Base-by-base conservation (phyloP, 2,113 vertebrate genomes). In the Hydropotes inermis region DNA sequence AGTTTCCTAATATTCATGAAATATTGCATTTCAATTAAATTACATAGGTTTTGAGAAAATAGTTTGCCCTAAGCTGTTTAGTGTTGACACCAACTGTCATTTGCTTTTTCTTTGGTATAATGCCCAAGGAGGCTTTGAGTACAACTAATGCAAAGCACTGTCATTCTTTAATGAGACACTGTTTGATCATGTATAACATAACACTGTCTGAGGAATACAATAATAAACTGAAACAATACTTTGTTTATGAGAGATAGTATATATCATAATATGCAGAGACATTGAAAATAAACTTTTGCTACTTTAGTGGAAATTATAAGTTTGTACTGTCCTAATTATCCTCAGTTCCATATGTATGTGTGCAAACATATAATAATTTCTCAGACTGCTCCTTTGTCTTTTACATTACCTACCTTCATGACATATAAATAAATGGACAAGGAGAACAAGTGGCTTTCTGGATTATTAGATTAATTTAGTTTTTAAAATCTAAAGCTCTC, bases 1-100 rank as follows among this genome's bases (percentile, higher is more conserved):
- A 94, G 87, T 96, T 99, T 98, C 98, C 98, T 99, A 99, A 99
- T 99, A 99, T 99, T 99, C 98, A 99, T 99, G 99, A 99, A 99
- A 99, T 99, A 99, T 97, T 98, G 98, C 98, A 99, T 99, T 99
- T 99, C 98, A 99, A 99, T 99, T 99, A 99, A 99, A 99, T 99
- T 99, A 99, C 98, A 97, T 98, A 98, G 96, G 67, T 98, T 98
- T 98, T 97, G 96, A 98, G 98, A 98, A 98, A 98, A 98, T 97
- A 98, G 98, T 98, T 99, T 99, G 98, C 98, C 98, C 98, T 98
- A 97, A 99, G 98, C 99, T 99, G 97, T 99, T 99, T 99, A 99
- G 98, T 98, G 98, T 98, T 99, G 98, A 99, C 98, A 99, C 98
- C 92, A 98, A 98, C 98, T 99, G 98, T 99, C 98, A 98, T 99